Base-by-base conservation (phyloP, 1,140 invertebrate species). In the Rhynchophorus ferrugineus region DNA sequence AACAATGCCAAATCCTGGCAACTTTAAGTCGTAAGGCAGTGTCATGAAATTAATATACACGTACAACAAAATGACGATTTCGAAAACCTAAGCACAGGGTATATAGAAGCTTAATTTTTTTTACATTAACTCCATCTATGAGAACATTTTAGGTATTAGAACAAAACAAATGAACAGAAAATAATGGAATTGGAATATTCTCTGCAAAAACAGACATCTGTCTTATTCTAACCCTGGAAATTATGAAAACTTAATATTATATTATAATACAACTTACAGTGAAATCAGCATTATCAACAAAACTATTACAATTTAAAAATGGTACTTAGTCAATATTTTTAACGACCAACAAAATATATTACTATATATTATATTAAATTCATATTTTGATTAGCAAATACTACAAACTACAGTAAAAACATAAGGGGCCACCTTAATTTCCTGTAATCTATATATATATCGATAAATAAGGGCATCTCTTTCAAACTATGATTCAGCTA, bases 321-420 rank as follows among this genome's bases (percentile, higher is more conserved):
- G 7, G 24, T 41, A 29, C 8, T 33, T 34, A 44, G 50, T 53
- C 33, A 51, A 49, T 53, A 54, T 54, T 54, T 43, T 54, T 33
- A 54, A 54, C 52, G 34, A 54, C 48, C 52, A 54, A 54, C 52
- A 54, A 48, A 54, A 54, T 49, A 54, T 54, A 48, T 48, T 43
- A 54, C 51, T 54, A 52, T 44, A 52, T 45, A 41, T 42, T 49
- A 54, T 54, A 49, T 54, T 54, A 54, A 54, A 54, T 44, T 36
- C 52, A 48, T 49, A 54, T 54, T 54, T 54, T 54, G 52, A 49
- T 54, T 54, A 22, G 45, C 46, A 21, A 54, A 43, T 19, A 44
- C 43, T 54, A 49, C 6, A 54, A 35, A 16, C 51, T 54, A 54
- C 24, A 6, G 19, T 18, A 43, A 48, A 43, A 45, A 22, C 41